phyloP scores from a whole-genome alignment of 2,888 invertebrate species.

The Phytoseiulus persimilis region DNA sequence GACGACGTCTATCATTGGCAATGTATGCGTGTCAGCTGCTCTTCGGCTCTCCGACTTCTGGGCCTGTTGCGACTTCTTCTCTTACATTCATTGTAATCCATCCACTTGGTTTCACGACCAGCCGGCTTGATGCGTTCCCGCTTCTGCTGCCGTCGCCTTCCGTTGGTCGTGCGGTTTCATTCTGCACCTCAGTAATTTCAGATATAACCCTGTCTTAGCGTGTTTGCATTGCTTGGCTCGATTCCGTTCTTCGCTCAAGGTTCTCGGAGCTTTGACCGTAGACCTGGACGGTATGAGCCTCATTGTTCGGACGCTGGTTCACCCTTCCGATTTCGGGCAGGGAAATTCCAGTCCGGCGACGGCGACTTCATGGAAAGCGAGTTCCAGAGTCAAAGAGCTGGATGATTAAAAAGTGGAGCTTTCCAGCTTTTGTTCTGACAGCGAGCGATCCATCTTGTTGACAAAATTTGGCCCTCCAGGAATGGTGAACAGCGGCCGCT shows the following conservation, averaged over 20 bases:
- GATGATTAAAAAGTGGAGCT: neutral
- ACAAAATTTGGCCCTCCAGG: neutral
- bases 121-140: too few species aligned
- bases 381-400: neutral
- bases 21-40: neutral
- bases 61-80: neutral
- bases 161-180: neutral
- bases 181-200: neutral
- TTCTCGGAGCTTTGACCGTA: too few species aligned
- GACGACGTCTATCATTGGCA: neutral
- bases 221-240: neutral
- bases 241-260: neutral
- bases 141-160: neutral
- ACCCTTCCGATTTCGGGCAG: too few species aligned
- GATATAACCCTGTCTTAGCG: too few species aligned
- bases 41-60: neutral
- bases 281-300: too few species aligned
- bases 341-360: too few species aligned
- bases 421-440: neutral
- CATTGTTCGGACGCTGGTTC: too few species aligned
- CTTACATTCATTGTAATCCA: neutral
- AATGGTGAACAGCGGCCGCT: neutral
- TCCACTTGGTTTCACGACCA: neutral
- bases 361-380: neutral
- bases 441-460: neutral